Evolutionary conservation across 2,888 invertebrate genomes (phyloP), one percentile per base, ranked within the genome.

Genomic region (Onchidella celtica): DNA sequence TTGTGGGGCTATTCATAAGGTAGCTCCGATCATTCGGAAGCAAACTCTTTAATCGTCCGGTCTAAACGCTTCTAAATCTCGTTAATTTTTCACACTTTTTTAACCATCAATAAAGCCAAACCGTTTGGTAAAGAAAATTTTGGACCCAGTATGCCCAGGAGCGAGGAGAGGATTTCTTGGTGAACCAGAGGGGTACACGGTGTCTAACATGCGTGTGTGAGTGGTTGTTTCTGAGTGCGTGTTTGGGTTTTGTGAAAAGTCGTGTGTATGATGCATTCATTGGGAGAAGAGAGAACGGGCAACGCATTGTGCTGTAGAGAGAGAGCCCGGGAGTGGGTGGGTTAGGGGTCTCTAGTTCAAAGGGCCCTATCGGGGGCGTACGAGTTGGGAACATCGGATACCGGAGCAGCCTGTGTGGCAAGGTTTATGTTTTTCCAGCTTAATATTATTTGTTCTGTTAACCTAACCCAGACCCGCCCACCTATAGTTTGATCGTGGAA

Each of bases 51-150:
- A 78, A 78, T 69, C 69, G 68, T n/a, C 38, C 27, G 21, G 34
- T 9, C 27, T 40, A 65, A 76, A 66, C 17, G 76, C 47, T 34
- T 32, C 40, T 34, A 79, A 72, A 79, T 72, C 79, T 79, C 79
- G 73, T 79, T 79, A 79, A 79, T 63, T 79, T 72, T 79, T 79
- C 72, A 79, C 79, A 79, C 70, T 79, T 72, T 72, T 73, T 63
- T 63, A 63, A 24, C 14, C 61, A 63, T 3, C 36, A 1, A 79
- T 70, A 78, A 70, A 78, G 70, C 32, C 40, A 29, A 32, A 47
- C 4, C 40, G 17, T 36, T 47, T 63, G 47, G 27, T 17, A 76
- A 66, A 65, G 76, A 76, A 66, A 76, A 76, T 65, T 63, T 14
- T 76, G 76, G 47, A 24, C 47, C 66, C 29, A 32, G 34, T 11